Evolutionary conservation across 2,797 vertebrate genomes (phyloP).

Genomic region (Furcifer pardalis): DNA sequence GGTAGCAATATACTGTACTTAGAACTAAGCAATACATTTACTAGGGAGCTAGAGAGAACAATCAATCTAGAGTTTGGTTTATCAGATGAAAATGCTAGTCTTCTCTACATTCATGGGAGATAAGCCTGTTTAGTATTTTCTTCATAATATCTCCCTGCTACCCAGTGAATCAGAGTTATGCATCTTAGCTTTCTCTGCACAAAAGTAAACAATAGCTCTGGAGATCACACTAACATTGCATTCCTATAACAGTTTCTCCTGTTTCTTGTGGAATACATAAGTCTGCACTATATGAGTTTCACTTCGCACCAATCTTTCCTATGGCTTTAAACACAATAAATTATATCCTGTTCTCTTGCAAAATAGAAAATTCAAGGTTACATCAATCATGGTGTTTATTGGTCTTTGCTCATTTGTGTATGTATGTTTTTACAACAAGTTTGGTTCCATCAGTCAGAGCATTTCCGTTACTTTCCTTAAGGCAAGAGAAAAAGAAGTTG

Average conservation of each 20-base stretch:
- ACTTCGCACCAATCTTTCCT: not conserved
- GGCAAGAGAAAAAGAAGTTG: conserved; percentile 45
- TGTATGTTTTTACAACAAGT: not conserved
- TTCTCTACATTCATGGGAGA: conserved; percentile 53
- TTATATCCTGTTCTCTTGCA: not conserved
- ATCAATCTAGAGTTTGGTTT: conserved; percentile 57
- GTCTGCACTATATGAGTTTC: not conserved
- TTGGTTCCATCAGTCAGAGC: conserved; percentile 40
- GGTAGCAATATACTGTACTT: conserved; percentile 69
- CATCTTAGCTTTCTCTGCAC: conserved; percentile 60
- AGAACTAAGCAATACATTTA: conserved; percentile 55
- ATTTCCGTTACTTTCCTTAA: conserved; percentile 62
- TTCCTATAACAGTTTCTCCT: not conserved
- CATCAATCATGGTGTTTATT: conserved; percentile 48
- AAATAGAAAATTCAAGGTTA: conserved; percentile 34
- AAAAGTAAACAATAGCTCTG: conserved; percentile 49
- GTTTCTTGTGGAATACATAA: not conserved
- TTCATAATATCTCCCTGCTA: conserved; percentile 42
- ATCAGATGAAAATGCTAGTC: conserved; percentile 50
- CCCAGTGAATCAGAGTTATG: conserved; percentile 48
- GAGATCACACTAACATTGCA: conserved; percentile 38
- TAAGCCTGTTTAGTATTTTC: conserved; percentile 56
- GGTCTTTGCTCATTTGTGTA: not conserved
- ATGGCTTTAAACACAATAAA: not conserved
- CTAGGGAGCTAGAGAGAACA: conserved; percentile 45